phyloP scores from a whole-genome alignment of 2,888 invertebrate species.

The Leistus spinibarbis region DNA sequence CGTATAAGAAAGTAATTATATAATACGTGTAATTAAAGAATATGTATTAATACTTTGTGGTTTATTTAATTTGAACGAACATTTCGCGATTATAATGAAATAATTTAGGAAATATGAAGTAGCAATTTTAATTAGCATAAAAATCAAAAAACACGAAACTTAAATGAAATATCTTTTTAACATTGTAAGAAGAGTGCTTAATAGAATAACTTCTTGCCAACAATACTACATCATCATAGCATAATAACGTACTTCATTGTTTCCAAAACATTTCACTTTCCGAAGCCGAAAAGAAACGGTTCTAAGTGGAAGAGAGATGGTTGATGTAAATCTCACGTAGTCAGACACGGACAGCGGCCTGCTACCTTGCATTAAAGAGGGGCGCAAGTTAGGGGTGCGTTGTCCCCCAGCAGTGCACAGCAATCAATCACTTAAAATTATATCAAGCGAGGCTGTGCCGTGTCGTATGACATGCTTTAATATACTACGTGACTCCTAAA shows the following conservation, averaged over 20 bases:
- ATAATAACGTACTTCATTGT: conserved; percentile 17
- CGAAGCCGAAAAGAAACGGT: conserved; percentile 3
- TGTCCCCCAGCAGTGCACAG: conserved; percentile 12
- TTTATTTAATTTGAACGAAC: too few relatives aligned
- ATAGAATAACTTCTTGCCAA: neutral
- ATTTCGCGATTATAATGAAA: too few relatives aligned
- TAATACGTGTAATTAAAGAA: too few relatives aligned
- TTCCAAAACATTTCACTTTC: conserved; percentile 35
- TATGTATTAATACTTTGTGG: too few relatives aligned
- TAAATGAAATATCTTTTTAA: neutral
- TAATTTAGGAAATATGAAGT: too few relatives aligned
- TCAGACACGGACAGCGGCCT: neutral
- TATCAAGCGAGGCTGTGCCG: conserved; percentile 19
- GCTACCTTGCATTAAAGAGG: neutral
- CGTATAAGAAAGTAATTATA: too few relatives aligned
- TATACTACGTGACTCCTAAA: conserved; percentile 35
- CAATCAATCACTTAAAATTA: conserved; percentile 40
- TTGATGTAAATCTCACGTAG: conserved; percentile 9
- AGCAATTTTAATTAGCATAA: too few relatives aligned
- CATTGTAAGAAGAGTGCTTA: neutral
- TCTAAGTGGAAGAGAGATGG: conserved; percentile 5
- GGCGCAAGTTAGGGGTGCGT: conserved; percentile 4
- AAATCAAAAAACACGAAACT: too few relatives aligned
- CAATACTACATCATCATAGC: neutral
- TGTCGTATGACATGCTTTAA: conserved; percentile 35